Percentiles rank a stretch among this genome's conserved stretches.
Conservation (phyloP, 1,140 invertebrate genomes). For the Drepana arcuata region DNA sequence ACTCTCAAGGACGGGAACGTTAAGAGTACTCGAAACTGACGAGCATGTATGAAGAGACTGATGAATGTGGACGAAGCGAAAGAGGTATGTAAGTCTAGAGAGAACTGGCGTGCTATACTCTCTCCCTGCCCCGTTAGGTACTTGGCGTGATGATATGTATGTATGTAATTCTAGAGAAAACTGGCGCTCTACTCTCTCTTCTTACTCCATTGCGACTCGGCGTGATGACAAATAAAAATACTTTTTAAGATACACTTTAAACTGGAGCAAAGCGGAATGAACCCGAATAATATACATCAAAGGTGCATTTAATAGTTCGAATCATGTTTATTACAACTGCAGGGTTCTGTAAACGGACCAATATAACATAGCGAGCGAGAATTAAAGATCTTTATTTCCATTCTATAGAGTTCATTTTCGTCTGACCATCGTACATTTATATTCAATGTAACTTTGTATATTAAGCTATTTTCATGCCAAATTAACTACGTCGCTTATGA, state of each 20-base stretch:
- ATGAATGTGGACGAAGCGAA: too few relatives aligned
- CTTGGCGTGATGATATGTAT: background rate
- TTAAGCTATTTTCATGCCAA: too few relatives aligned
- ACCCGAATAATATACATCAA: constrained; percentile 31
- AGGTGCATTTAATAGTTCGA: constrained; percentile 62
- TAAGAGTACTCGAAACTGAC: too few relatives aligned
- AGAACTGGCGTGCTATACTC: background rate
- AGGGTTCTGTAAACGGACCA: constrained; percentile 20
- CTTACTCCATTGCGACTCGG: too few relatives aligned
- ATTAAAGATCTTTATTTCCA: constrained; percentile 4
- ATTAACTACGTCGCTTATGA: too few relatives aligned
- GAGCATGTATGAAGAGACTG: too few relatives aligned
- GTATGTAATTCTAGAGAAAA: background rate
- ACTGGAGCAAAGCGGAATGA: constrained; percentile 20
- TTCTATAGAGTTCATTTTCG: constrained; percentile 8
- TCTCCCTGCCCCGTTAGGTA: background rate
- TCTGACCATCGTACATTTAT: background rate
- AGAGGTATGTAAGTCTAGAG: too few relatives aligned
- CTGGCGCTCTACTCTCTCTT: background rate
- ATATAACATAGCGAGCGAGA: constrained; percentile 1
- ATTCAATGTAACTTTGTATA: background rate
- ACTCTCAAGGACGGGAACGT: too few relatives aligned
- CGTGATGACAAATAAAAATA: too few relatives aligned
- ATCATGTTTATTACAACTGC: constrained; percentile 53
- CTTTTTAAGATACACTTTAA: background rate